Conservation (phyloP, 2,113 vertebrate species). For the Pterocles burchelli region DNA sequence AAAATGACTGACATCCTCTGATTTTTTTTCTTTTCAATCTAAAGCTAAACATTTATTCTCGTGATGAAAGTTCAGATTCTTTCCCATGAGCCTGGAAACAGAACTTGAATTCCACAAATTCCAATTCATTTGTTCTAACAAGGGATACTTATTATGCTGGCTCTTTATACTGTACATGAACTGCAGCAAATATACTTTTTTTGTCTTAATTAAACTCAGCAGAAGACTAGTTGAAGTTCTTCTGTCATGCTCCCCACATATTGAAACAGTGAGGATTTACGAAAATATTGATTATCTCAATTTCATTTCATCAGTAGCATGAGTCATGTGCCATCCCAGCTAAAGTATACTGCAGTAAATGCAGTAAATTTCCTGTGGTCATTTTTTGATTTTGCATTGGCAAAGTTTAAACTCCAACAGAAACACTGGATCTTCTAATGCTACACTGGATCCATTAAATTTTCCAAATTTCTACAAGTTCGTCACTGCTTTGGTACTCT, state of each 20-base stretch:
- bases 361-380: not conserved
- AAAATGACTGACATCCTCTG: not conserved
- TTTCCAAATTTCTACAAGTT: not conserved
- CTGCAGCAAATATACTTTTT: not conserved
- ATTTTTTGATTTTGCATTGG: not conserved
- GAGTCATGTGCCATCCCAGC: not conserved
- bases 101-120: not conserved
- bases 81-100: not conserved
- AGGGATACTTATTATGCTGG: not conserved
- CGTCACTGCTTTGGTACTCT: not conserved
- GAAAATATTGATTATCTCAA: not conserved
- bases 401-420: not conserved
- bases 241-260: not conserved
- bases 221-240: not conserved
- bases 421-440: not conserved
- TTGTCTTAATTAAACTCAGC: not conserved
- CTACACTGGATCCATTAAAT: not conserved
- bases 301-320: not conserved
- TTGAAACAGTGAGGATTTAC: not conserved
- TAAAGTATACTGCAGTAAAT: not conserved
- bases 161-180: not conserved
- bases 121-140: not conserved
- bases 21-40: not conserved
- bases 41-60: not conserved
- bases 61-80: not conserved